phyloP scores from a whole-genome alignment of 2,797 vertebrate genomes.

The Amblyopsis hoosieri region DNA sequence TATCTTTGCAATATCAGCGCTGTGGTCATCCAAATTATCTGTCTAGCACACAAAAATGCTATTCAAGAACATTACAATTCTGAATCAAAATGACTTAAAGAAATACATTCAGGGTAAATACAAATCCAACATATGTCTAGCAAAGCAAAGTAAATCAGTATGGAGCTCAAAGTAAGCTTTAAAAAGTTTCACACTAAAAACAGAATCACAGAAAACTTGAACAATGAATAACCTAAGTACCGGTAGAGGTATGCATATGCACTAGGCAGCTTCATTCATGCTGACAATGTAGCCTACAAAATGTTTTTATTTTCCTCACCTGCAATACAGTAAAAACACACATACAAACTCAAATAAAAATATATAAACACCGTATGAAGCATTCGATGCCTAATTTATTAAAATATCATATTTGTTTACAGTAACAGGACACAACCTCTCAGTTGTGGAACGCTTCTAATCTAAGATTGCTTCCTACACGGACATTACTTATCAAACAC shows the following conservation, averaged over 20 bases:
- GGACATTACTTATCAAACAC: conserved; percentile 28
- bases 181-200: conserved; percentile 23
- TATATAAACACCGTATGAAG: neutral
- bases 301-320: neutral
- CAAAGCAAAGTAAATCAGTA: conserved; percentile 43
- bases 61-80: too few relatives aligned
- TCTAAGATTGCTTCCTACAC: conserved; percentile 40
- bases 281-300: neutral
- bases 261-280: conserved; percentile 8
- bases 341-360: neutral
- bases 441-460: conserved; percentile 29
- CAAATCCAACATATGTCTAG: conserved; percentile 23
- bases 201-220: conserved; percentile 9
- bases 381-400: neutral
- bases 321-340: neutral
- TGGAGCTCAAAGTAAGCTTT: conserved; percentile 18
- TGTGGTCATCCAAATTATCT: neutral
- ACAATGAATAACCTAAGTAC: neutral
- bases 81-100: neutral
- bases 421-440: neutral
- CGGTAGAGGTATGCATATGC: too few relatives aligned
- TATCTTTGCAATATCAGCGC: too few relatives aligned
- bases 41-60: too few relatives aligned
- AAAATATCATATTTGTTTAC: neutral
- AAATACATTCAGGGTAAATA: conserved; percentile 14